Percentiles rank a stretch among this genome's conserved stretches.
Evolutionary conservation across 2,113 vertebrate genomes (phyloP).

Genomic region (Zosterops lateralis): DNA sequence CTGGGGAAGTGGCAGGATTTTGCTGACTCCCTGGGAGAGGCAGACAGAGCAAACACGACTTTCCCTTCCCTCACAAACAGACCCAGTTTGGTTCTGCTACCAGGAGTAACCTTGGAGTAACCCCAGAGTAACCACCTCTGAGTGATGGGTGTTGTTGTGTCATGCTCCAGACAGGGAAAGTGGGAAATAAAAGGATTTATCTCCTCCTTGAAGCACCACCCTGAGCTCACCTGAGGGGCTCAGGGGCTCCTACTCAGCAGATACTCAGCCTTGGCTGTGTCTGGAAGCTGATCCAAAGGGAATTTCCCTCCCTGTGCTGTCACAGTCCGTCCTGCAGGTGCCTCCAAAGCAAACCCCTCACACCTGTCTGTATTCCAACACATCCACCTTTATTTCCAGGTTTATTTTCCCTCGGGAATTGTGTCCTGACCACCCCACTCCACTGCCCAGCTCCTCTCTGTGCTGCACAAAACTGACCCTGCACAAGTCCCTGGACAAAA

Average conservation of each 20-base stretch:
- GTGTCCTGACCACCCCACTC: background rate
- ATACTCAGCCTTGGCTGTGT: background rate
- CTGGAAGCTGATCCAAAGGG: background rate
- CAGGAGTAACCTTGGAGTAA: background rate
- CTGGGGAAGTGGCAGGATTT: background rate
- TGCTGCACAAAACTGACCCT: background rate
- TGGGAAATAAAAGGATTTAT: background rate
- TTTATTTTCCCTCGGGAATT: background rate
- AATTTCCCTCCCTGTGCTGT: background rate
- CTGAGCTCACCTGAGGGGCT: background rate
- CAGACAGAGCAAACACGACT: background rate
- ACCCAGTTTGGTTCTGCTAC: background rate
- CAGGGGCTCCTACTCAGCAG: background rate
- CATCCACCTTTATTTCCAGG: background rate
- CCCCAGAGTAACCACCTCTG: accelerated
- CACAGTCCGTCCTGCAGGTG: background rate
- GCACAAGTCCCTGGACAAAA: background rate
- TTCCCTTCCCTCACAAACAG: background rate
- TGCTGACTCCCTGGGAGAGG: background rate
- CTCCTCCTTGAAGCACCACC: background rate
- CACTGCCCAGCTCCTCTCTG: background rate
- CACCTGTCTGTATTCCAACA: background rate
- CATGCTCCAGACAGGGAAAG: background rate
- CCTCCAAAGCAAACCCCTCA: background rate
- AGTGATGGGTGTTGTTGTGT: accelerated